Conservation (phyloP, 1,140 invertebrate species). For the Oscheius sp. region DNA sequence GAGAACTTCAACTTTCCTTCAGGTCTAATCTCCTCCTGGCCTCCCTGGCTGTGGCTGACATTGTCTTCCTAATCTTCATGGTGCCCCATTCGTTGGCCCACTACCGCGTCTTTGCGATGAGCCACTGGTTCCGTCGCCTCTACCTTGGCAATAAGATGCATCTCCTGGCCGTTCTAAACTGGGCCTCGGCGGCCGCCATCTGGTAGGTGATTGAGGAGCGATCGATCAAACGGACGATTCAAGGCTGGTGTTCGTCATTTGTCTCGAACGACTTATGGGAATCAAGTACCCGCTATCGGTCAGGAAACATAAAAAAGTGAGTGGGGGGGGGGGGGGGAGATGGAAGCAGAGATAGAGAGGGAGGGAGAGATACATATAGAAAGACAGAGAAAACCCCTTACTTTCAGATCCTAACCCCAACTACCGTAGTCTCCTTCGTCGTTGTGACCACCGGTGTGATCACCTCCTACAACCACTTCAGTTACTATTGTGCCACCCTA, state of each 20-base stretch:
- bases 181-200: constrained; percentile 42
- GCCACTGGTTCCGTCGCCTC: constrained; percentile 36
- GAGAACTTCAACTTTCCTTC: constrained; percentile 12
- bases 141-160: constrained; percentile 41
- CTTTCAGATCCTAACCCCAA: constrained; percentile 27
- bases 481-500: constrained; percentile 32
- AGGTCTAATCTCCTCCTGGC: constrained; percentile 42
- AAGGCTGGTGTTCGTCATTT: constrained; percentile 43
- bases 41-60: constrained; percentile 38
- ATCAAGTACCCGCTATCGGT: constrained; percentile 40
- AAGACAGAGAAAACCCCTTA: not conserved
- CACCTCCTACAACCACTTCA: constrained; percentile 43
- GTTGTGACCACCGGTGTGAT: constrained; percentile 34
- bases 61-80: constrained; percentile 44
- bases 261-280: constrained; percentile 39
- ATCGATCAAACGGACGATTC: not conserved
- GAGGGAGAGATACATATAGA: not conserved
- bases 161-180: constrained; percentile 39
- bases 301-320: constrained; percentile 26
- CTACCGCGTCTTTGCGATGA: constrained; percentile 34
- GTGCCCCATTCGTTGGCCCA: constrained; percentile 40
- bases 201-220: constrained; percentile 11
- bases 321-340: too few species aligned
- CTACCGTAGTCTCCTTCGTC: constrained; percentile 9
- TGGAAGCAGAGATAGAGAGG: too few species aligned